These are phyloP conservation scores for Mythimna impura DNA, from an alignment of 2,888 invertebrate species.

Conservation along the genomic window DNA sequence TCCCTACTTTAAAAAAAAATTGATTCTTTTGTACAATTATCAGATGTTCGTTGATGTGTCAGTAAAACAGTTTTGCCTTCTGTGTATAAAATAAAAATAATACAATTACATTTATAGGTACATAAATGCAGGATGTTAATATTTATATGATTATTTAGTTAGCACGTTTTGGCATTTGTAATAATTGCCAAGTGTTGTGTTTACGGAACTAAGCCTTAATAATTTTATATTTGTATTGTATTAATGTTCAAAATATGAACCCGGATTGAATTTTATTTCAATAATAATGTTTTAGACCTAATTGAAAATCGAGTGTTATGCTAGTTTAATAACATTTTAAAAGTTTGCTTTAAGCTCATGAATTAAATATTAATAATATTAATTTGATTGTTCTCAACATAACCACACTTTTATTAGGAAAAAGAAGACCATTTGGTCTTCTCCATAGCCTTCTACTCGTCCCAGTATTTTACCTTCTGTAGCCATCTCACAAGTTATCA, in stretches of 20 bases:
- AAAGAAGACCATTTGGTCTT: too few relatives aligned
- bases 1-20: too few relatives aligned
- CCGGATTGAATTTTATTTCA: constrained; percentile 12
- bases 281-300: background rate
- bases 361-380: too few relatives aligned
- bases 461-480: background rate
- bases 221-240: constrained; percentile 10
- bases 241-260: background rate
- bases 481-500: background rate
- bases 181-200: constrained; percentile 21
- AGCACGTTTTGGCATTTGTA: constrained; percentile 25
- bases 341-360: too few relatives aligned
- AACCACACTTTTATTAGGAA: background rate
- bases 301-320: background rate
- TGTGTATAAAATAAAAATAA: too few relatives aligned
- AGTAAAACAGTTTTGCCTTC: too few relatives aligned
- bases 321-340: too few relatives aligned
- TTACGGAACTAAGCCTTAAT: constrained; percentile 19
- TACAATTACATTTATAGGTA: too few relatives aligned
- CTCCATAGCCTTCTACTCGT: too few relatives aligned
- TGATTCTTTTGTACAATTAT: too few relatives aligned
- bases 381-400: background rate
- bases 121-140: background rate
- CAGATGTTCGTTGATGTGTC: too few relatives aligned
- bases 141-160: constrained; percentile 1